Percentiles rank a stretch among this genome's conserved stretches.
Conservation (phyloP, 2,797 vertebrate genomes). For the Vireo griseus region DNA sequence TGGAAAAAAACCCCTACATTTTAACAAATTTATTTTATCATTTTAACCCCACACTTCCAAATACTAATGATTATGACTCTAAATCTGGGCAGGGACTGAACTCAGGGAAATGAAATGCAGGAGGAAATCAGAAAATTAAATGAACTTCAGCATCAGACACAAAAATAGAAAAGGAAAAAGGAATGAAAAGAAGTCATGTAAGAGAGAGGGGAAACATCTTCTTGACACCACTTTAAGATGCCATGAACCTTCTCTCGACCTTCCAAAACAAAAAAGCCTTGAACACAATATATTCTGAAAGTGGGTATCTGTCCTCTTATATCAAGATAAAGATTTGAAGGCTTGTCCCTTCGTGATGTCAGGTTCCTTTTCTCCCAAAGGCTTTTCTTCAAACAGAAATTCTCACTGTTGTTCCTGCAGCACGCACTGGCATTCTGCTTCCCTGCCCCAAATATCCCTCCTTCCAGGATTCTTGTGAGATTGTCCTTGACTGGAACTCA, state of each 20-base stretch:
- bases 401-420: neutral
- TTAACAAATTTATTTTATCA: conserved; percentile 22
- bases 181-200: neutral
- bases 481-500: neutral
- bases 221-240: neutral
- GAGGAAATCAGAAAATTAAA: conserved; percentile 32
- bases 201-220: neutral
- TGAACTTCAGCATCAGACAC: neutral
- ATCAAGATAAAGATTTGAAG: neutral
- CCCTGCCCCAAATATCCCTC: neutral
- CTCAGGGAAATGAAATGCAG: conserved; percentile 22
- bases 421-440: neutral
- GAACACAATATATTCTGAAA: neutral
- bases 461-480: neutral
- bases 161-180: neutral
- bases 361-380: neutral
- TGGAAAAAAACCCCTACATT: neutral
- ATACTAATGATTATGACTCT: neutral
- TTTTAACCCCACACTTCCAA: conserved; percentile 4
- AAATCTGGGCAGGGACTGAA: conserved; percentile 17
- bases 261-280: neutral
- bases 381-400: neutral
- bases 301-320: neutral
- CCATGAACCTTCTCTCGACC: neutral
- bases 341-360: neutral